phyloP scores from a whole-genome alignment of 2,797 vertebrate species.

The Eremophila alpestris region DNA sequence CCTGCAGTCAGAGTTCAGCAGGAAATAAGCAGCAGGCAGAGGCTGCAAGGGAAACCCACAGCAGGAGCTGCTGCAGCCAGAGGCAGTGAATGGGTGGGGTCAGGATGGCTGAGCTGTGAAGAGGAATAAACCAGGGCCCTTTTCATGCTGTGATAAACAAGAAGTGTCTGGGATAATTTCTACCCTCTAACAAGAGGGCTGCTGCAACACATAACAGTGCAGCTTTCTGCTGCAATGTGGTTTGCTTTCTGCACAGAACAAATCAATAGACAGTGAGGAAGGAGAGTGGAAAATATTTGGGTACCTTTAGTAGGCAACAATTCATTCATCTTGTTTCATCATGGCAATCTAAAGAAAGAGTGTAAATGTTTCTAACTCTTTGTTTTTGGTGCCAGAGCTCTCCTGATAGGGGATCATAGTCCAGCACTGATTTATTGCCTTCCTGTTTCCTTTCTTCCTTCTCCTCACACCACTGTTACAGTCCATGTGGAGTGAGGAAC shows the following conservation, averaged over 20 bases:
- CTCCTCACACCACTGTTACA: neutral
- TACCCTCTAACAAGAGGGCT: neutral
- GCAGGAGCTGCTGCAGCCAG: too few relatives aligned
- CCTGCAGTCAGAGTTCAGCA: too few relatives aligned
- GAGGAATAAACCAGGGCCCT: too few relatives aligned
- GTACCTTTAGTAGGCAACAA: neutral
- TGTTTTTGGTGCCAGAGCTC: neutral
- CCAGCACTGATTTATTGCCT: neutral
- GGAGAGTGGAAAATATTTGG: neutral
- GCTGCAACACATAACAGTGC: neutral
- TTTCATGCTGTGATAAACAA: too few relatives aligned
- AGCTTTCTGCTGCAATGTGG: neutral
- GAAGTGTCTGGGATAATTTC: neutral
- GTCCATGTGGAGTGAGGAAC: neutral
- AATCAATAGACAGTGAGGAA: neutral
- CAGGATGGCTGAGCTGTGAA: too few relatives aligned
- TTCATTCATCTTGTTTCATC: neutral
- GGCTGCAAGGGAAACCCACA: too few relatives aligned
- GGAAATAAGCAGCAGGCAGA: too few relatives aligned
- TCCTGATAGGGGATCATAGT: neutral
- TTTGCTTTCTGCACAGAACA: conserved; percentile 5
- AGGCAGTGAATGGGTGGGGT: too few relatives aligned
- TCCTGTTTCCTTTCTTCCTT: neutral
- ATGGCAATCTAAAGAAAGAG: neutral
- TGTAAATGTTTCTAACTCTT: neutral